A percentile compares a stretch with the other conserved stretches of the same genome.
These are phyloP conservation scores for Aplysia californica DNA, from an alignment of 1,140 invertebrate genomes.

Conservation along the genomic window DNA sequence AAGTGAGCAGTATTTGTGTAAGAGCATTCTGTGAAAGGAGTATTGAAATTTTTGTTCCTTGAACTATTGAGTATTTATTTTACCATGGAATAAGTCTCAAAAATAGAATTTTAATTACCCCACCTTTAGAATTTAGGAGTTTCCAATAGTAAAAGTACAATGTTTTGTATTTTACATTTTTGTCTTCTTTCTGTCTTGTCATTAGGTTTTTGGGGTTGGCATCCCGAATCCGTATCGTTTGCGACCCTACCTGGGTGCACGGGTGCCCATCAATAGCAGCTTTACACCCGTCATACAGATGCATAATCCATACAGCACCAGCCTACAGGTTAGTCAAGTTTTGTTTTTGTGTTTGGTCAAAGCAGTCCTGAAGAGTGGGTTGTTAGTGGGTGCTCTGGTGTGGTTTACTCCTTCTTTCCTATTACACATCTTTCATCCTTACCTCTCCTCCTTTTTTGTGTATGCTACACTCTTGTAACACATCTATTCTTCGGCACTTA, in stretches of 20 bases:
- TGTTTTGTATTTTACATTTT: background rate
- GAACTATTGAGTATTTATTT: background rate
- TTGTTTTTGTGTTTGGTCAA: too few species aligned
- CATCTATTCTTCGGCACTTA: too few species aligned
- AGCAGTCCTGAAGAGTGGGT: too few species aligned
- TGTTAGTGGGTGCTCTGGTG: too few species aligned
- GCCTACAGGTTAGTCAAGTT: conserved; percentile 86
- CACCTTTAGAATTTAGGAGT: too few species aligned
- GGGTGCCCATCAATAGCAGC: conserved; percentile 91
- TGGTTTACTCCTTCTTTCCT: too few species aligned
- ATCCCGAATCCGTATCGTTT: conserved; percentile 88
- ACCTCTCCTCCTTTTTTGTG: too few species aligned
- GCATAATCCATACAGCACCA: conserved; percentile 90
- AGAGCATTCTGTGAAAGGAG: background rate
- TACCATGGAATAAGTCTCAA: background rate
- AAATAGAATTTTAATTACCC: too few species aligned
- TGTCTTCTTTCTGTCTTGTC: conserved; percentile 39
- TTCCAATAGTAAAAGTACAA: background rate
- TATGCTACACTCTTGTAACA: too few species aligned
- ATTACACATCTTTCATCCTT: too few species aligned
- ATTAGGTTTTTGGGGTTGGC: conserved; percentile 83
- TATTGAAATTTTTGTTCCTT: background rate
- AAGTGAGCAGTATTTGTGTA: too few species aligned
- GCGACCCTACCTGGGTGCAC: conserved; percentile 87
- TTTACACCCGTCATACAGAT: conserved; percentile 91